Evolutionary conservation across 2,113 vertebrate species (phyloP).

Genomic region (Macrotus californicus): DNA sequence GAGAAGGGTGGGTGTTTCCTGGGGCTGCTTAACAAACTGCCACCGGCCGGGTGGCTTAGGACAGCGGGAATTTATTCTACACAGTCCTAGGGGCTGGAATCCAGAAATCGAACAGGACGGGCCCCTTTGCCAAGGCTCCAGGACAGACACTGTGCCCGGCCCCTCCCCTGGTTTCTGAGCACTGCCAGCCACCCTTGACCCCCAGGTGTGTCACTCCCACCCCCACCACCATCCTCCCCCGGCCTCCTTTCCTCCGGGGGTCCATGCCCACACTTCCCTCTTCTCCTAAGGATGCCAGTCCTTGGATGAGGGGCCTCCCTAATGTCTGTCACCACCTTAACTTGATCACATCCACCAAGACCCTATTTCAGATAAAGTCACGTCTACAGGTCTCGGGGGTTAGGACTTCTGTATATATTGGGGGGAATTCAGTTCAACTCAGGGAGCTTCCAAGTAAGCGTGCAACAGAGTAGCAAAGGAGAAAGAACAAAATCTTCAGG

Average conservation of each 20-base stretch:
- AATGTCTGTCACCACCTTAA: background rate
- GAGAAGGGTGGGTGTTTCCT: background rate
- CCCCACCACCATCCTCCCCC: background rate
- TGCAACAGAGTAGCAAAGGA: background rate
- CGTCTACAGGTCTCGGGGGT: background rate
- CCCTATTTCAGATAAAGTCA: background rate
- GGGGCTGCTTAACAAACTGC: no score
- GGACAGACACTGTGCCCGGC: background rate
- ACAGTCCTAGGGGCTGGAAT: background rate
- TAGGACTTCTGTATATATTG: background rate
- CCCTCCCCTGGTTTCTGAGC: background rate
- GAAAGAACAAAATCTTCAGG: background rate
- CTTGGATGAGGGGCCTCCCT: background rate
- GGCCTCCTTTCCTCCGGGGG: background rate
- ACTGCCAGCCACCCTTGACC: background rate
- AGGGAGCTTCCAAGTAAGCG: background rate
- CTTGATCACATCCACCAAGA: background rate
- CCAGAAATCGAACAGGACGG: background rate
- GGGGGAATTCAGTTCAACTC: background rate
- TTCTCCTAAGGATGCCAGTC: background rate
- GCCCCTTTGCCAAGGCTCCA: background rate
- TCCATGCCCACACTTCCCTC: background rate
- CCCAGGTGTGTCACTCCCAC: accelerated
- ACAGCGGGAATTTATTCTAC: background rate
- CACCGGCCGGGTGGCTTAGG: background rate